Percentiles rank a stretch among this genome's conserved stretches.
Conservation (phyloP, 2,113 vertebrate genomes). For the Saccopteryx bilineata region DNA sequence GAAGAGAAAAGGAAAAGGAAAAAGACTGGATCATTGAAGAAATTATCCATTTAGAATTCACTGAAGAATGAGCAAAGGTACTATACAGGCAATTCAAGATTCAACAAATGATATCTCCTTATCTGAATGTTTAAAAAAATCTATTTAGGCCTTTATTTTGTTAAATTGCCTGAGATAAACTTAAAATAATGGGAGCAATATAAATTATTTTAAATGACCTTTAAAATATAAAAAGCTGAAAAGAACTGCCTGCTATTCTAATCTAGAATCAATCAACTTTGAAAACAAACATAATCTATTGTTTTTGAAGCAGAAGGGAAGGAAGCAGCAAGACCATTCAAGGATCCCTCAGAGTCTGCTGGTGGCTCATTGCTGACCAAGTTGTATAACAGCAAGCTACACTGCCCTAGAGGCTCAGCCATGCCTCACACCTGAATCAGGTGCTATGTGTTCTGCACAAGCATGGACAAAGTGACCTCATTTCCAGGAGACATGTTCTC, state of each 20-base stretch:
- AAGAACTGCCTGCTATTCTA: background rate
- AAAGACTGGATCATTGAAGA: background rate
- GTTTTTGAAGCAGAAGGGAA: background rate
- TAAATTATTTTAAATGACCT: conserved; percentile 45
- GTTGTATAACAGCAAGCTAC: accelerated
- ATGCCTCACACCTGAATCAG: background rate
- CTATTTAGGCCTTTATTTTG: conserved; percentile 16
- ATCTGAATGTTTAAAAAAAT: background rate
- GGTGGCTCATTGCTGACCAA: accelerated
- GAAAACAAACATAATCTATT: background rate
- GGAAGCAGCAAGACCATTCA: background rate
- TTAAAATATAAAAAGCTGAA: background rate
- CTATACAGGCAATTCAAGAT: conserved; percentile 29
- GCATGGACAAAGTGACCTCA: accelerated
- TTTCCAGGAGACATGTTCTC: background rate
- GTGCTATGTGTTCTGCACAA: background rate
- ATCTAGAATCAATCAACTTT: background rate
- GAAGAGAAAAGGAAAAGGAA: background rate
- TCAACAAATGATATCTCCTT: background rate
- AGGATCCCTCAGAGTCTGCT: no score
- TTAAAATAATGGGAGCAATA: conserved; percentile 1
- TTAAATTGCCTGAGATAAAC: conserved; percentile 36
- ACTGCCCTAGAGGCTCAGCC: background rate
- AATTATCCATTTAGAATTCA: conserved; percentile 56
- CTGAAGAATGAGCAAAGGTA: conserved; percentile 25